Conservation (phyloP, 2,797 vertebrate genomes). For the Erithacus rubecula region DNA sequence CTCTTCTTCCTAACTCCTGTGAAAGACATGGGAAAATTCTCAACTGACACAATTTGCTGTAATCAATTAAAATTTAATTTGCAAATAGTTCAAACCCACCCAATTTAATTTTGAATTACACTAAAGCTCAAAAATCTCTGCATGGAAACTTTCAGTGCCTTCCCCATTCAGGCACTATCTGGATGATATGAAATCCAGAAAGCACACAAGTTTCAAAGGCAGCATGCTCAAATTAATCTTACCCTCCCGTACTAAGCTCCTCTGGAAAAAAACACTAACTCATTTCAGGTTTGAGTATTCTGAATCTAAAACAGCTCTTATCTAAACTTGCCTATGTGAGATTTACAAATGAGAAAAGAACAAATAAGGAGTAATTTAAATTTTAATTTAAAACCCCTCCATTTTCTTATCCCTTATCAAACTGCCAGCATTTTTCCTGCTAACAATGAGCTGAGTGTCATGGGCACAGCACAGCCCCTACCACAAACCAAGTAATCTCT, state of each 20-base stretch:
- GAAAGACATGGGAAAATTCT: conserved; percentile 2
- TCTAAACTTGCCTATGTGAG: conserved; percentile 76
- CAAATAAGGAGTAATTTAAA: conserved; percentile 82
- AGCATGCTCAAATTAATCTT: conserved; percentile 1
- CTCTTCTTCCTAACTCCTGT: neutral
- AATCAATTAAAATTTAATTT: conserved; percentile 53
- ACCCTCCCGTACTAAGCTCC: neutral
- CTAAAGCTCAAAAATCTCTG: neutral
- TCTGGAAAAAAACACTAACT: conserved; percentile 51
- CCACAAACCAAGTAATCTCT: conserved; percentile 85
- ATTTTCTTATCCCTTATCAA: conserved; percentile 83
- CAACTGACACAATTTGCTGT: neutral
- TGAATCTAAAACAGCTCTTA: conserved; percentile 73
- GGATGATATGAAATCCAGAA: conserved; percentile 56
- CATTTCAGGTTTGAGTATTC: conserved; percentile 63
- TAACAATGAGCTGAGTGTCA: conserved; percentile 79
- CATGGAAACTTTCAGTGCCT: conserved; percentile 3
- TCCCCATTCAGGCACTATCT: neutral
- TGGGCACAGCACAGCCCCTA: conserved; percentile 74
- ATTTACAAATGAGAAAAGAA: conserved; percentile 78
- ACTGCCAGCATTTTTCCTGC: conserved; percentile 76
- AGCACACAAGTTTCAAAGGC: conserved; percentile 40
- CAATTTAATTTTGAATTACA: neutral
- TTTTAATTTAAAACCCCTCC: conserved; percentile 81
- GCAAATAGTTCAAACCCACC: neutral